phyloP scores from a whole-genome alignment of 2,888 invertebrate genomes.

The Aphidius colemani region DNA sequence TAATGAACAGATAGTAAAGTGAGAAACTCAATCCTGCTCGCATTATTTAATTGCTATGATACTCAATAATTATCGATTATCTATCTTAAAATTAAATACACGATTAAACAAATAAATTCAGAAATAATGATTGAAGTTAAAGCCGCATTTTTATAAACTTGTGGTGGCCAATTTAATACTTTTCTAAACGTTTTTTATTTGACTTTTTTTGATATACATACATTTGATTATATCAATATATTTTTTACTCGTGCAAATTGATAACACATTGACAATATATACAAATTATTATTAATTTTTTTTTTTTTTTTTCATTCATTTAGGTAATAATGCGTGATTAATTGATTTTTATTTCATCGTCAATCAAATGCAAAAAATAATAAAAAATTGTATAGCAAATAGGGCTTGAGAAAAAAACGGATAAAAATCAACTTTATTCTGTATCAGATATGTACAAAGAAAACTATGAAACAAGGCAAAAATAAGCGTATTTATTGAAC shows the following conservation, averaged over 20 bases:
- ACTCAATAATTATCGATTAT: no score
- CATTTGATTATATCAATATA: constrained; percentile 1
- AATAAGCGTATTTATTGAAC: constrained; percentile 44
- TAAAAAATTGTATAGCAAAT: neutral
- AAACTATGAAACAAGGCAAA: constrained; percentile 26
- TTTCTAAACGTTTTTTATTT: neutral
- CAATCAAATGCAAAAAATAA: neutral
- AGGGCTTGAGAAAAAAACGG: no score
- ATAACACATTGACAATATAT: no score
- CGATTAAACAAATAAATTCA: constrained; percentile 9
- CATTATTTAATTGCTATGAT: no score
- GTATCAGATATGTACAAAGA: neutral
- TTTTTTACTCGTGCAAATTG: neutral
- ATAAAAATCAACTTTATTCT: no score
- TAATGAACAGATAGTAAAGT: no score
- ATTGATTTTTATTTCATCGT: constrained; percentile 4
- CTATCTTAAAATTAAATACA: neutral
- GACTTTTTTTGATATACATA: neutral
- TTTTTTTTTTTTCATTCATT: neutral
- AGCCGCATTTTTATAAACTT: constrained; percentile 33
- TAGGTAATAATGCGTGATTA: constrained; percentile 4
- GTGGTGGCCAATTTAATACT: constrained; percentile 42
- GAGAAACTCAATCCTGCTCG: no score
- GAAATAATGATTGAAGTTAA: constrained; percentile 18
- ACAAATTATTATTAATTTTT: neutral